Evolutionary conservation across 2,888 invertebrate species (phyloP), one percentile per base, ranked within the genome.

Genomic region (Caenorhabditis uteleia): DNA sequence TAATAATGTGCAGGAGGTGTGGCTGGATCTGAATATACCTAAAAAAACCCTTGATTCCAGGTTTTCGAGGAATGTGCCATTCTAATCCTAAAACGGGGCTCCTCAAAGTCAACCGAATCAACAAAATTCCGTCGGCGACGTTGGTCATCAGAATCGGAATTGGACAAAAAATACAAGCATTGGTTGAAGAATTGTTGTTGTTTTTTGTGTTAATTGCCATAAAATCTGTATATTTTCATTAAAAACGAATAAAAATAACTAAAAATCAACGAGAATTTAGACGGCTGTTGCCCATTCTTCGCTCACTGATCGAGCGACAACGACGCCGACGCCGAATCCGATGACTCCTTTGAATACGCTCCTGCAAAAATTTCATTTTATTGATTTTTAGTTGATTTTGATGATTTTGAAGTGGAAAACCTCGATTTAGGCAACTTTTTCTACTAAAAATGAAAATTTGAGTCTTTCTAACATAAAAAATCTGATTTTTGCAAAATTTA

Each of bases 1-100:
- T 90, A 92, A 95, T 87, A 95, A 95, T 88, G 97, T 98, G 86
- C 90, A 91, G 87, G 95, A 97, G 89, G 91, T 91, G 31, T n/a
- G n/a, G n/a, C n/a, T n/a, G 31, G 31, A 29, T 10, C 7, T 29
- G 7, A 29, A 29, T 29, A 29, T 10, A 29, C 31, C 31, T 29
- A 10, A 29, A 29, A 8, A 8, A 20, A 23, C 29, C 10, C 3
- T 7, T 5, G n/a, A 26, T 20, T 53, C 36, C 40, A 60, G 47
- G 47, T 65, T 6, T 65, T 65, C 39, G 54, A 65, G 26, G 64
- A 65, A 39, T 65, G 64, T 42, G 64, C 64, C 14, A 46, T 50
- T 3, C 27, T 54, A 26, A 65, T 65, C 16, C 43, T 50, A 18
- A 65, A 65, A 33, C 31, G 31, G 31, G 34, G 33, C 44, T 27